These are phyloP conservation scores for Mesocentrotus franciscanus DNA, from an alignment of 53 echinoderm and acorn worm genomes.

Conservation along the genomic window DNA sequence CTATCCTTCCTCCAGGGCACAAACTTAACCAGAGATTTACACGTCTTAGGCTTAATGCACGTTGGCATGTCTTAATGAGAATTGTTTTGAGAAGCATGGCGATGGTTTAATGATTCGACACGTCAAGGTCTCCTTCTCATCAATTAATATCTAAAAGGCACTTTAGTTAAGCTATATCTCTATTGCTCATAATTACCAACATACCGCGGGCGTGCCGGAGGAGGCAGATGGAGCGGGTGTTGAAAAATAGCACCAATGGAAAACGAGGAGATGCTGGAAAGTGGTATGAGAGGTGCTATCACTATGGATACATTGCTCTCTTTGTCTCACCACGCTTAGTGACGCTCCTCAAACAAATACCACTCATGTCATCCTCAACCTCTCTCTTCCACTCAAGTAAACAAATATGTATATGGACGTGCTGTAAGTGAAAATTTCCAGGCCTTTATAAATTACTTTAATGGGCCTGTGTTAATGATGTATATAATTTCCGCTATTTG, in stretches of 20 bases:
- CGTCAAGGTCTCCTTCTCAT: conserved; percentile 18
- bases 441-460: background rate
- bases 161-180: background rate
- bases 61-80: background rate
- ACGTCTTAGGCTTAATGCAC: background rate
- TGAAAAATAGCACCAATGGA: background rate
- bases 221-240: background rate
- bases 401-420: background rate
- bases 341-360: background rate
- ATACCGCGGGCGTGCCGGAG: background rate
- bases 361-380: background rate
- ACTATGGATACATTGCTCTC: conserved; percentile 9
- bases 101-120: background rate
- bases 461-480: background rate
- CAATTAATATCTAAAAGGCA: conserved; percentile 5
- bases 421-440: background rate
- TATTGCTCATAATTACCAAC: background rate
- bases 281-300: background rate
- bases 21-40: background rate
- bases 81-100: background rate
- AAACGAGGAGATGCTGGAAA: background rate
- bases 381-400: conserved; percentile 19
- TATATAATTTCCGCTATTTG: background rate
- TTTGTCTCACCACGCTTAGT: background rate
- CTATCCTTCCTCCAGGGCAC: background rate